Evolutionary conservation across 2,888 invertebrate genomes (phyloP).

Genomic region (Ochropleura plecta): DNA sequence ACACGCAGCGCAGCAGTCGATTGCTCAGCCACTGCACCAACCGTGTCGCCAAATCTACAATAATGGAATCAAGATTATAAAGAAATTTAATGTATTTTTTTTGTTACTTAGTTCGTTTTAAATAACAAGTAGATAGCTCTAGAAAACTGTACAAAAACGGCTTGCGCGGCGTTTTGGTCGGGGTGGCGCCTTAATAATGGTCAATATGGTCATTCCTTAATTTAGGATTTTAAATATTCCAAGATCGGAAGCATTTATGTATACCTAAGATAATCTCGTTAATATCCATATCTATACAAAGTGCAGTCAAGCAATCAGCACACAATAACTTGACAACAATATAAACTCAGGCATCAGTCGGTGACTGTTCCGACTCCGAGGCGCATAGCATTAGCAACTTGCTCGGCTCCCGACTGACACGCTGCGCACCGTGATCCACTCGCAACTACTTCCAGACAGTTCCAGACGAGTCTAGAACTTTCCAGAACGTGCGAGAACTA

Average conservation of each 20-base stretch:
- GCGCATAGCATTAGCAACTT: slow-evolving; percentile 62
- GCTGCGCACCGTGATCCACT: slow-evolving; percentile 59
- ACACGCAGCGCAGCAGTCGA: too few species aligned
- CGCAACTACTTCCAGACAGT: slow-evolving; percentile 54
- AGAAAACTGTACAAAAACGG: too few species aligned
- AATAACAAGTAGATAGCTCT: too few species aligned
- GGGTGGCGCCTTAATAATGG: too few species aligned
- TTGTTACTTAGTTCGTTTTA: too few species aligned
- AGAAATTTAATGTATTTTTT: too few species aligned
- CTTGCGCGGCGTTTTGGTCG: too few species aligned
- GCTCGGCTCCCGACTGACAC: slow-evolving; percentile 30
- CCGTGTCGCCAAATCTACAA: too few species aligned
- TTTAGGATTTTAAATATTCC: neutral
- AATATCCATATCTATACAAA: neutral
- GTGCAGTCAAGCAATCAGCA: slow-evolving; percentile 51
- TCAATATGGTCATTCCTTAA: neutral
- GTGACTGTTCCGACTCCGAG: slow-evolving; percentile 35
- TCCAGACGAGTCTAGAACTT: slow-evolving; percentile 42
- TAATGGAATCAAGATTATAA: too few species aligned
- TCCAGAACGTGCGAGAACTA: slow-evolving; percentile 59
- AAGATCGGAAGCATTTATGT: neutral
- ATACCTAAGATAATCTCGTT: neutral
- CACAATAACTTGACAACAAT: slow-evolving; percentile 50
- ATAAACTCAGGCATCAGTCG: slow-evolving; percentile 44
- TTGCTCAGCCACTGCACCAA: too few species aligned